Percentiles rank a stretch among this genome's conserved stretches.
These are phyloP conservation scores for Aleiodes testaceus DNA, from an alignment of 2,888 invertebrate genomes.

Conservation along the genomic window DNA sequence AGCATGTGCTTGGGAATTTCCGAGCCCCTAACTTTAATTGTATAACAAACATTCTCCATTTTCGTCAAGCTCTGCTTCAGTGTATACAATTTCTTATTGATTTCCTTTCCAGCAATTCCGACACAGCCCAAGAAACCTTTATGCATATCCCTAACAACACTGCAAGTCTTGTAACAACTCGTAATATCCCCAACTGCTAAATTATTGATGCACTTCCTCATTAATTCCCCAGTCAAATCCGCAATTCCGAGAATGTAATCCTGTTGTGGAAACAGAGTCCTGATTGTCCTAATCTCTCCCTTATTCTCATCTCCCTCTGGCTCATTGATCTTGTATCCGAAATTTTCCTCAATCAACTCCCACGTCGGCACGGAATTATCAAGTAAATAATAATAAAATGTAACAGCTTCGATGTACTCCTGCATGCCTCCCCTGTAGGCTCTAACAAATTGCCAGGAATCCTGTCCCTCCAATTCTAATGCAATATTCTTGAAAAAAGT, in stretches of 20 bases:
- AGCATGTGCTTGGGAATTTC: constrained; percentile 85
- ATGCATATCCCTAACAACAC: constrained; percentile 81
- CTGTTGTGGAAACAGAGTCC: constrained; percentile 70
- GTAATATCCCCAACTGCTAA: constrained; percentile 84
- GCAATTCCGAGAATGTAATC: constrained; percentile 86
- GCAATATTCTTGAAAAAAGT: constrained; percentile 82
- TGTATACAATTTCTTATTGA: constrained; percentile 81
- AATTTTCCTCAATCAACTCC: constrained; percentile 75
- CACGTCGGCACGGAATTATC: constrained; percentile 78
- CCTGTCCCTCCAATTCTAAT: constrained; percentile 81
- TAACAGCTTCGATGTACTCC: constrained; percentile 90
- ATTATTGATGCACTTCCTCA: constrained; percentile 90
- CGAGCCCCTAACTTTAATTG: constrained; percentile 84
- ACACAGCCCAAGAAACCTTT: constrained; percentile 78
- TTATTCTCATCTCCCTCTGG: constrained; percentile 39
- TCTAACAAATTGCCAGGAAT: constrained; percentile 80
- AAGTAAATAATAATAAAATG: constrained; percentile 83
- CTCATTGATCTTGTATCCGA: constrained; percentile 71
- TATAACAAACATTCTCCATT: constrained; percentile 89
- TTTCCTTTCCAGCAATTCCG: constrained; percentile 76
- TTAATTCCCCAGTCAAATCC: constrained; percentile 92
- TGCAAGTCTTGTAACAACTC: constrained; percentile 82
- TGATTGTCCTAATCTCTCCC: constrained; percentile 49
- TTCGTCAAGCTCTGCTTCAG: constrained; percentile 85
- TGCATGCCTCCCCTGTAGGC: constrained; percentile 82